Conservation (phyloP, 53 echinoderm and acorn worm genomes). For the Paracentrotus lividus region DNA sequence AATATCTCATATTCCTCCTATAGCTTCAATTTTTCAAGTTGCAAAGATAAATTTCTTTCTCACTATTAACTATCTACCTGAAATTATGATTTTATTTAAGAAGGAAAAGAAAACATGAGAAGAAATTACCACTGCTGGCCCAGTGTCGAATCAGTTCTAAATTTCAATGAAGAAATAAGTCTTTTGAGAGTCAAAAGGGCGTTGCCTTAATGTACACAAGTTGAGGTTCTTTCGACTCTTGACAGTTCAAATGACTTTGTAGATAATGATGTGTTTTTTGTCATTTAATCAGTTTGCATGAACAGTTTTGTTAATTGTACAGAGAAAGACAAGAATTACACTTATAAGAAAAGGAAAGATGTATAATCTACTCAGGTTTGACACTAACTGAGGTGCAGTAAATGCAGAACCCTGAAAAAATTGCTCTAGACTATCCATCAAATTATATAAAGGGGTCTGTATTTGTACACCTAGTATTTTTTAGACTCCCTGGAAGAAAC, state of each 20-base stretch:
- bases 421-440: too few species aligned
- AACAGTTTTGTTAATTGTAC: neutral
- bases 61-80: neutral
- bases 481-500: too few species aligned
- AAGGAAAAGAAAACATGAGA: neutral
- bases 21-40: neutral
- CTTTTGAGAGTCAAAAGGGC: too few species aligned
- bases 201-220: too few species aligned
- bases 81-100: conserved; percentile 27
- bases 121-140: conserved; percentile 6
- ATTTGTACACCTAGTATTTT: too few species aligned
- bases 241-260: too few species aligned
- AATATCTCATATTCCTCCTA: too few species aligned
- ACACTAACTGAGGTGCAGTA: too few species aligned
- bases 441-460: too few species aligned
- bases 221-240: too few species aligned
- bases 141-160: conserved; percentile 48
- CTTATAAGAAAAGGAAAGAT: neutral
- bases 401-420: too few species aligned
- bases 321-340: neutral
- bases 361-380: too few species aligned
- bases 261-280: conserved; percentile 39
- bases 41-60: neutral
- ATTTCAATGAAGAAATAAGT: conserved; percentile 24
- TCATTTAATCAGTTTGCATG: conserved; percentile 36